Evolutionary conservation across 2,888 invertebrate genomes (phyloP), one percentile per base, ranked within the genome.

Genomic region (Dorcus parallelipipedus): DNA sequence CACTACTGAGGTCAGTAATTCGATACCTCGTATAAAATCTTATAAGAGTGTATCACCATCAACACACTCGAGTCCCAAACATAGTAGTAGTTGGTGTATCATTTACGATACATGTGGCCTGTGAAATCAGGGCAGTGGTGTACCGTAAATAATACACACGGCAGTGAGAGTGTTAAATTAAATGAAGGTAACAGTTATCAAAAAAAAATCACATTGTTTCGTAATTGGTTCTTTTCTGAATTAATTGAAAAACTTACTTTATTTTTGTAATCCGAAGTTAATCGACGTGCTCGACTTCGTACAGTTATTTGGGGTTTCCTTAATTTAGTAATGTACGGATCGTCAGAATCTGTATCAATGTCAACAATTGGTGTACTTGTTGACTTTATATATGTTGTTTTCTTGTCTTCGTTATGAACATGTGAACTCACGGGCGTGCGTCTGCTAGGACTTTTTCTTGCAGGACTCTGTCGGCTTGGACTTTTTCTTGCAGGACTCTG

Each of bases 241-340:
- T 20, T 3, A 20, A 20, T 20, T 20, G 6, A 40, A 40, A 40
- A 3, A 9, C 41, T 45, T 45, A 45, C 45, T 23, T 45, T 45
- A 17, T 9, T 23, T 9, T 20, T 45, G 3, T 9, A 23, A 17
- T 17, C 23, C 45, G 14, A 10, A 17, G 14, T 45, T 23, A 45
- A 45, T 20, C 14, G 23, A 45, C 10, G 9, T 66, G 5, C 72
- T 64, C 75, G 64, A 9, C 73, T 74, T 59, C 71, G 65, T 33
- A 73, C 72, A 10, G 71, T 61, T 6, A 73, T 73, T 67, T 71
- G 71, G 7, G 74, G 75, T 64, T 74, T 75, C 62, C 71, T 70
- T 38, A 42, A 10, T 52, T 52, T 59, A 17, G 52, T 38, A 33
- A 6, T 33, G 26, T 33, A 33, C 26, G 26, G 26, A n/a, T 59